These are phyloP conservation scores for Prosopocoilus inquinatus DNA, from an alignment of 2,888 invertebrate genomes.

Conservation along the genomic window DNA sequence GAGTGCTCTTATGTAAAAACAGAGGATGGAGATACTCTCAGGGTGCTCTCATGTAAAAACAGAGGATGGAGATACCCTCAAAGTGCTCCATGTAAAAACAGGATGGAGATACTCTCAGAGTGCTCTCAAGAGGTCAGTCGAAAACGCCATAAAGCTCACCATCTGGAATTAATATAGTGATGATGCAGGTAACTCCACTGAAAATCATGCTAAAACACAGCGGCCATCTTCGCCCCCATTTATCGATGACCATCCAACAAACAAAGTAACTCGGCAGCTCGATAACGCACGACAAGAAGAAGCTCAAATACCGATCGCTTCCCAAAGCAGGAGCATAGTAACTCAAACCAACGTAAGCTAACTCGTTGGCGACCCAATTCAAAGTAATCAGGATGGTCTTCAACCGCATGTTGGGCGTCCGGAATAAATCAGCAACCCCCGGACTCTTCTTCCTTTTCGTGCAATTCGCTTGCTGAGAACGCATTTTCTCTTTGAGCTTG, in stretches of 20 bases:
- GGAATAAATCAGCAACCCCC: slow-evolving; percentile 66
- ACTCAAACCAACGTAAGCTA: slow-evolving; percentile 87
- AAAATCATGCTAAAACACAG: slow-evolving; percentile 81
- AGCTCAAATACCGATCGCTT: slow-evolving; percentile 84
- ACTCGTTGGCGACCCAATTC: slow-evolving; percentile 91
- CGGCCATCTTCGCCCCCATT: slow-evolving; percentile 86
- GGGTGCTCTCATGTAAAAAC: no score
- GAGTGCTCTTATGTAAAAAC: no score
- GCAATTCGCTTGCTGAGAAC: slow-evolving; percentile 57
- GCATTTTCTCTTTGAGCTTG: slow-evolving; percentile 71
- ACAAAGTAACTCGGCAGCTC: slow-evolving; percentile 87
- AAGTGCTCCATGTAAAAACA: no score
- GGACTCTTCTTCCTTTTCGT: slow-evolving; percentile 56
- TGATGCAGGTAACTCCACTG: slow-evolving; percentile 81
- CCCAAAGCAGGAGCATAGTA: slow-evolving; percentile 90
- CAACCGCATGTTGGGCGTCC: slow-evolving; percentile 84
- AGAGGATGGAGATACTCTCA: no score
- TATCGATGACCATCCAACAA: slow-evolving; percentile 87
- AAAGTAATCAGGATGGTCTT: slow-evolving; percentile 83
- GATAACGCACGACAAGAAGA: slow-evolving; percentile 81
- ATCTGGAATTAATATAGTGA: slow-evolving; percentile 77
- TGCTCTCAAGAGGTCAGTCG: no score
- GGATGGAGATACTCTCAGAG: no score
- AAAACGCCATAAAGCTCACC: no score
- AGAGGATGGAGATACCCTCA: no score